These are phyloP conservation scores for Hoplias malabaricus DNA, from an alignment of 2,113 vertebrate genomes.

Conservation along the genomic window DNA sequence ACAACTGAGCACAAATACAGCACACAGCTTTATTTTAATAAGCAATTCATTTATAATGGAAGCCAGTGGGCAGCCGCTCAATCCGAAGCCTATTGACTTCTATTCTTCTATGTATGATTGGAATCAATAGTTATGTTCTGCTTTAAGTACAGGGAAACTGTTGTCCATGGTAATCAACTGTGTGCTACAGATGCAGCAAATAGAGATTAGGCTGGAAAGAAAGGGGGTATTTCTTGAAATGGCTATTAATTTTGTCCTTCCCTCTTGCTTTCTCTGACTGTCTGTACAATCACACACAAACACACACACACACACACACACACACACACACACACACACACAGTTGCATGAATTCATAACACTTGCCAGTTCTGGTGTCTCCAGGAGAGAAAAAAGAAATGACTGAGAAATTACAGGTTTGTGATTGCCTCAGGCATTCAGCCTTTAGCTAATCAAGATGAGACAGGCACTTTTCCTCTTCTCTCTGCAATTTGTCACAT, in stretches of 20 bases:
- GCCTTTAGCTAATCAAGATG: slow-evolving; percentile 50
- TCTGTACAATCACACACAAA: not conserved
- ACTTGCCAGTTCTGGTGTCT: not conserved
- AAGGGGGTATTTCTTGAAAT: not conserved
- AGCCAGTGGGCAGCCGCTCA: not conserved
- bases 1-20: not conserved
- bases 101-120: no score
- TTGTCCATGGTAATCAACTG: not conserved
- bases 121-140: no score
- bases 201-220: not conserved
- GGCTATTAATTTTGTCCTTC: not conserved
- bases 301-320: not conserved
- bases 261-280: not conserved
- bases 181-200: not conserved
- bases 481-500: slow-evolving; percentile 7
- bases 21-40: not conserved
- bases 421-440: slow-evolving; percentile 38
- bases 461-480: slow-evolving; percentile 38
- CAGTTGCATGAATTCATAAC: not conserved
- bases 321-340: not conserved
- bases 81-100: not conserved
- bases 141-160: no score
- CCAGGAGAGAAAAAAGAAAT: not conserved
- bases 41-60: not conserved
- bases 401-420: slow-evolving; percentile 39